Conservation (phyloP, 2,888 invertebrate genomes). For the Taenaris catops region DNA sequence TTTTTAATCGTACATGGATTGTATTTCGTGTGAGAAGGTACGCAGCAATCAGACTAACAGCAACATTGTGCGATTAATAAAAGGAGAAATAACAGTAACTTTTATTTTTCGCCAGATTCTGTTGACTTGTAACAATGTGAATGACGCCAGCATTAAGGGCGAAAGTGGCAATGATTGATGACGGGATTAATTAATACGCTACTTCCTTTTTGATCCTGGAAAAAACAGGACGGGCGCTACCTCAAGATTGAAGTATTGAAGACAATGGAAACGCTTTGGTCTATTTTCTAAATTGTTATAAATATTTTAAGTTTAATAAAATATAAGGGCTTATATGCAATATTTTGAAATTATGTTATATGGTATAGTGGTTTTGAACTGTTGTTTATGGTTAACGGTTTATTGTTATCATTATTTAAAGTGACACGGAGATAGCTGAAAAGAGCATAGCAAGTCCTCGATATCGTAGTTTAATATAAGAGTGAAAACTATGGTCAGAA, state of each 20-base stretch:
- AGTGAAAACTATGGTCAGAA: no score
- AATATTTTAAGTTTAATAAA: no score
- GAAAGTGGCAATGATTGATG: conserved; percentile 43
- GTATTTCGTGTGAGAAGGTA: background rate
- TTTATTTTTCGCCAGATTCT: conserved; percentile 28
- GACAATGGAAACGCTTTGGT: conserved; percentile 7
- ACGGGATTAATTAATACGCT: conserved; percentile 44
- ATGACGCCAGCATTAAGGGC: conserved; percentile 35
- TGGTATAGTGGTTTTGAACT: no score
- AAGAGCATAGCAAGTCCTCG: no score
- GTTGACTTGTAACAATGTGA: conserved; percentile 38
- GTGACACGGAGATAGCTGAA: no score
- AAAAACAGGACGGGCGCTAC: conserved; percentile 44
- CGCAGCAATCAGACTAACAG: conserved; percentile 1
- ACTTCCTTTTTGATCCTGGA: conserved; percentile 51
- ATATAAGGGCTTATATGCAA: no score
- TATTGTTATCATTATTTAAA: no score
- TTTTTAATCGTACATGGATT: no score
- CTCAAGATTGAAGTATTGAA: conserved; percentile 21
- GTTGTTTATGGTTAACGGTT: no score
- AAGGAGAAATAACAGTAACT: conserved; percentile 23
- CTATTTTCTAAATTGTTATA: background rate
- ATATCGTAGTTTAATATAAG: no score
- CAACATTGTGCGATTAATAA: conserved; percentile 13
- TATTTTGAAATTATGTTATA: no score